phyloP scores from a whole-genome alignment of 2,113 vertebrate species.

The Capreolus pygargus region DNA sequence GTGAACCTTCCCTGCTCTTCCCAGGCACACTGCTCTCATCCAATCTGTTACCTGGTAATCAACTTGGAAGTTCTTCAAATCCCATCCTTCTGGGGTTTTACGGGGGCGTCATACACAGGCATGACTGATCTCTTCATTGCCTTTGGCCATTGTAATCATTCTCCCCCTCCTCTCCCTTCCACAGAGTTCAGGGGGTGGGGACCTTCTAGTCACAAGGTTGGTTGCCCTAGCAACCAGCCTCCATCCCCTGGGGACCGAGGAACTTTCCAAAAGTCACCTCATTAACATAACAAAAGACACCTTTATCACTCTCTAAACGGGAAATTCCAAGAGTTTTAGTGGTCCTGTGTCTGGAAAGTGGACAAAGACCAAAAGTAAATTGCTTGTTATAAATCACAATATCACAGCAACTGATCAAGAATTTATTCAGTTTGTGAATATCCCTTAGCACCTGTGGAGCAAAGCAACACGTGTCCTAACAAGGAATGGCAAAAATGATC shows the following conservation, averaged over 20 bases:
- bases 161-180: not conserved
- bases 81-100: not conserved
- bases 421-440: constrained; percentile 21
- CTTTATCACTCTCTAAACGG: not conserved
- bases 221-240: not conserved
- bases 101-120: not conserved
- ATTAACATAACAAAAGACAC: constrained; percentile 37
- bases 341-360: not conserved
- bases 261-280: not conserved
- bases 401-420: not conserved
- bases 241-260: not conserved
- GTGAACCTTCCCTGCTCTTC: not conserved
- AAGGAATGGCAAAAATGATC: not conserved
- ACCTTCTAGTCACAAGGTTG: not conserved
- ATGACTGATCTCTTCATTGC: not conserved
- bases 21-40: too few species aligned
- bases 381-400: not conserved
- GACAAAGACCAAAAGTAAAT: not conserved
- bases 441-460: not conserved
- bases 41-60: not conserved
- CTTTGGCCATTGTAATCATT: not conserved
- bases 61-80: not conserved
- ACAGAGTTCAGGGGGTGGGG: not conserved
- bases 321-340: not conserved
- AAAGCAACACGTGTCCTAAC: not conserved